phyloP scores from a whole-genome alignment of 2,888 invertebrate genomes.

The Tipula unca region DNA sequence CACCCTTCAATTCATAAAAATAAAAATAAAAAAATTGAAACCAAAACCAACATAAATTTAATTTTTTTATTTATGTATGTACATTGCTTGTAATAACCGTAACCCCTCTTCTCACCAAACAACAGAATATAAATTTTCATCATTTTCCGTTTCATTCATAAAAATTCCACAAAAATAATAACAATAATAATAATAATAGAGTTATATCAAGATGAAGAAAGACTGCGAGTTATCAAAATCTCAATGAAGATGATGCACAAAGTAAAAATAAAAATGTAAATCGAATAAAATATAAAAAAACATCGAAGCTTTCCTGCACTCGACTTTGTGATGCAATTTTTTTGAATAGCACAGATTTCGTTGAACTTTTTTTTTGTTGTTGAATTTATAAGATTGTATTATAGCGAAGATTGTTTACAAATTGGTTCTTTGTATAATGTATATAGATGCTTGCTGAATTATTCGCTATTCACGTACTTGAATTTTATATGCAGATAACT shows the following conservation, averaged over 20 bases:
- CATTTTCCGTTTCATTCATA: not conserved
- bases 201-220: not conserved
- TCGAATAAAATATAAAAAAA: not conserved
- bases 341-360: not conserved
- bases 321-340: not conserved
- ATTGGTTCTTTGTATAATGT: too few relatives aligned
- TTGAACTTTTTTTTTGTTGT: not conserved
- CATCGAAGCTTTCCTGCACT: not conserved
- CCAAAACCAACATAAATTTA: not conserved
- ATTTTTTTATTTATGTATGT: too few relatives aligned
- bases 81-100: not conserved
- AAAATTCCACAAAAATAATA: not conserved
- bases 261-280: not conserved
- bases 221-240: not conserved
- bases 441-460: too few relatives aligned
- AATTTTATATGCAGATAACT: too few relatives aligned
- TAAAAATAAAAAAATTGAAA: not conserved
- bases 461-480: too few relatives aligned
- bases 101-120: not conserved
- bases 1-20: not conserved
- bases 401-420: too few relatives aligned
- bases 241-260: not conserved
- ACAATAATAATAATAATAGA: not conserved
- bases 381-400: not conserved
- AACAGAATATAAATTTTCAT: not conserved